A percentile compares a stretch with the other conserved stretches of the same genome.
Evolutionary conservation across 2,797 vertebrate genomes (phyloP).

Genomic region (Eurystomus glaucurus): DNA sequence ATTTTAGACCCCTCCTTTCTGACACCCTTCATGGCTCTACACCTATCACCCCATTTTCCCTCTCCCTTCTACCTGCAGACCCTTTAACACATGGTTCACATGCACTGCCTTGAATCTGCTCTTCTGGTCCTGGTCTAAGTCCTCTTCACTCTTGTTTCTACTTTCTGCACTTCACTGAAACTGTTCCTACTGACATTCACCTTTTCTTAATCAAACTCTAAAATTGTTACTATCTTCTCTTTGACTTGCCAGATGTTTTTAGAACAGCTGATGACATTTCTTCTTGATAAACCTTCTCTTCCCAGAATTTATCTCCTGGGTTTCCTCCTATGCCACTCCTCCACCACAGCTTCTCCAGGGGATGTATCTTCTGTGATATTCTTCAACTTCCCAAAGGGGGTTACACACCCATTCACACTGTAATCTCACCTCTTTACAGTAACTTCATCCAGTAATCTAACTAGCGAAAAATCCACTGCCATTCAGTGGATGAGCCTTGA

Average conservation of each 20-base stretch:
- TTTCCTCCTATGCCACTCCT: not conserved
- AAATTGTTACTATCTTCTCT: not conserved
- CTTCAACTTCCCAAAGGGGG: not conserved
- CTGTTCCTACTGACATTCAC: not conserved
- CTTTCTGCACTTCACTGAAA: not conserved
- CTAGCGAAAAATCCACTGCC: not conserved
- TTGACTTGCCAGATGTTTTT: not conserved
- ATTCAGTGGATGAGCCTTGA: not conserved
- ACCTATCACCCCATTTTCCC: not conserved
- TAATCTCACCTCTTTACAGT: not conserved
- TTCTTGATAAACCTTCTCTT: not conserved
- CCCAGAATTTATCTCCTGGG: not conserved
- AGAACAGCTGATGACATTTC: not conserved
- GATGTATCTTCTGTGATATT: not conserved
- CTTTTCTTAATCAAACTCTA: not conserved
- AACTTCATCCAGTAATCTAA: not conserved
- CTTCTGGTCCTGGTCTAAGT: not conserved
- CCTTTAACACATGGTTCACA: rapidly evolving
- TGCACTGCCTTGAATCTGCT: not conserved
- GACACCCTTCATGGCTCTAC: not conserved
- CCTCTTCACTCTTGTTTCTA: not conserved
- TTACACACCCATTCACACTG: not conserved
- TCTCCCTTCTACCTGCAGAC: not conserved
- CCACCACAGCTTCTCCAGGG: not conserved
- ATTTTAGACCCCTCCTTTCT: not conserved